Evolutionary conservation across 2,113 vertebrate species (phyloP).

Genomic region (Nycticebus coucang): DNA sequence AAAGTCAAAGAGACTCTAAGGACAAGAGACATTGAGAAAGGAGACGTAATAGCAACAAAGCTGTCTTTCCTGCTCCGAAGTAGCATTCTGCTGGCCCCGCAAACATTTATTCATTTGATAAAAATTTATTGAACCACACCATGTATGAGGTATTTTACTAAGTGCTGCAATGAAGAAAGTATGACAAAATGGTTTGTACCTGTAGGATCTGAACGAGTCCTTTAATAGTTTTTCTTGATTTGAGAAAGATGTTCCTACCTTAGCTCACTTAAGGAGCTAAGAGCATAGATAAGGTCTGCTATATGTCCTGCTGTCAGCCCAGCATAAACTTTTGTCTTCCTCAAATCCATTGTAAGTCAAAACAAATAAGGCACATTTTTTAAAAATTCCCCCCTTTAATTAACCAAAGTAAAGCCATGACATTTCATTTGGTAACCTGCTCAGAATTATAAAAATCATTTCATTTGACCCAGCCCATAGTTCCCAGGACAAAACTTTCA

Average conservation of each 20-base stretch:
- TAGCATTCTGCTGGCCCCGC: constrained; percentile 41
- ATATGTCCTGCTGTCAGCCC: neutral
- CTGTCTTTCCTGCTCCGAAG: constrained; percentile 40
- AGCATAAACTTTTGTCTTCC: constrained; percentile 49
- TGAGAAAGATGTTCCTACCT: constrained; percentile 24
- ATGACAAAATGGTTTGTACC: constrained; percentile 52
- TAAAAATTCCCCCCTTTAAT: constrained; percentile 84
- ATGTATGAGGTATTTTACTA: constrained; percentile 48
- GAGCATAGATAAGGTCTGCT: neutral
- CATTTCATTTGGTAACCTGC: constrained; percentile 82
- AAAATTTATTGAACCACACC: constrained; percentile 63
- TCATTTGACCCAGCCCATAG: constrained; percentile 81
- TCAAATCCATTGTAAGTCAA: constrained; percentile 65
- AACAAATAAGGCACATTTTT: constrained; percentile 75
- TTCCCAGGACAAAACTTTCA: constrained; percentile 82
- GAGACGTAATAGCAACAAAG: neutral
- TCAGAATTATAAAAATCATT: constrained; percentile 86
- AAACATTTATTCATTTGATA: constrained; percentile 64
- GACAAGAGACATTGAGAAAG: constrained; percentile 18
- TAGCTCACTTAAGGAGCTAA: constrained; percentile 25
- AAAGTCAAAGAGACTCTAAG: constrained; percentile 17
- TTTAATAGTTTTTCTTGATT: constrained; percentile 52
- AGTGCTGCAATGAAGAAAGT: constrained; percentile 55
- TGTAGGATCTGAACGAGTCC: constrained; percentile 34
- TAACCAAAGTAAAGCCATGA: constrained; percentile 83